Evolutionary conservation across 2,113 vertebrate genomes (phyloP).

Genomic region (Raja brachyura): DNA sequence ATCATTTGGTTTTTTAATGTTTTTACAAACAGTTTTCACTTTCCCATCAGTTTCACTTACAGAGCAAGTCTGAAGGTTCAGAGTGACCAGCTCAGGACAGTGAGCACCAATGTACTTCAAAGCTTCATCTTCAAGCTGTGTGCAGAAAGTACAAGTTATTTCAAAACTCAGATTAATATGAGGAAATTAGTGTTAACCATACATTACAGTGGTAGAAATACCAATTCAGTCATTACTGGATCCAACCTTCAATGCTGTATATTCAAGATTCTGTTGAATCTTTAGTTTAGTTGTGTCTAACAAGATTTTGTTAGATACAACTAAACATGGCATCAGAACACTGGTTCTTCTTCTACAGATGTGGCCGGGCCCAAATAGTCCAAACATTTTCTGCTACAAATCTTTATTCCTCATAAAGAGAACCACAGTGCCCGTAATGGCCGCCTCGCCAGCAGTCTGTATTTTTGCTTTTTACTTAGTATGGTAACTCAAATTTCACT

Average conservation of each 20-base stretch:
- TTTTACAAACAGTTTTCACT: neutral
- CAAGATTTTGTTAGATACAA: too few species aligned
- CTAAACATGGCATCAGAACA: neutral
- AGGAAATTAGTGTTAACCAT: neutral
- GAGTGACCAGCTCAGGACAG: constrained; percentile 89
- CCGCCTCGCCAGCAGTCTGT: too few species aligned
- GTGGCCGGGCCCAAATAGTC: too few species aligned
- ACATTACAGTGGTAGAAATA: neutral
- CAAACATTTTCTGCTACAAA: too few species aligned
- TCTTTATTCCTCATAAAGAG: too few species aligned
- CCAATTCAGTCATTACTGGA: neutral
- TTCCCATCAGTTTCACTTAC: constrained; percentile 63
- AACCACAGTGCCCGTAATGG: too few species aligned
- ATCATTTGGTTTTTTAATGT: neutral
- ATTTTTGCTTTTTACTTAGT: too few species aligned
- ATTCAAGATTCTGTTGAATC: neutral
- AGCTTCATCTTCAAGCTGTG: constrained; percentile 89
- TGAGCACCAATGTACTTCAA: constrained; percentile 89
- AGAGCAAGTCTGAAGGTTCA: constrained; percentile 92
- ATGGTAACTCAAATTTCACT: too few species aligned
- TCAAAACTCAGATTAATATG: neutral
- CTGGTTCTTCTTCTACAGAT: too few species aligned
- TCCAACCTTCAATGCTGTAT: neutral
- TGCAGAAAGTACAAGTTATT: constrained; percentile 39
- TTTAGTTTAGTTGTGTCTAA: too few species aligned